Base-by-base conservation (phyloP, 2,797 vertebrate species). In the Bradypus variegatus region DNA sequence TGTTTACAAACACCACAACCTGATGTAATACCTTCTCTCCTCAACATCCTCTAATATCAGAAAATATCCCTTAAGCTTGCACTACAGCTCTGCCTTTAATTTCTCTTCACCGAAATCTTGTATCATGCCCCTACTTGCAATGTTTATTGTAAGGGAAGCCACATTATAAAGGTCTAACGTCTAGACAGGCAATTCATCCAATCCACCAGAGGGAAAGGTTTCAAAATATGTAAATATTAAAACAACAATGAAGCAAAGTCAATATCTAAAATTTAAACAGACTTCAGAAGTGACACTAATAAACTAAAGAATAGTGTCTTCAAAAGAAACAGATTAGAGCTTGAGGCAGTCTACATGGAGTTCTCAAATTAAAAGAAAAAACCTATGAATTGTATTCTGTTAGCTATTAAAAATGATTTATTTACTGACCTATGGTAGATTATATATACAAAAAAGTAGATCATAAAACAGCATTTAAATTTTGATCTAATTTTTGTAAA, bases 181-280 rank as follows among this genome's bases (percentile, higher is more conserved):
- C 95, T 91, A 94, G 73, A 69, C 87, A 89, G 89, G 91, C 84
- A 95, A 91, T 78, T 93, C 65, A 89, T 75, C 67, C 83, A 90
- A 86, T 81, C 72, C 69, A 92, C 4, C 87, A 94, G 91, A 95
- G 83, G 86, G 83, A 84, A 95, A 95, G 75, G 86, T 77, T 84
- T 93, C 80, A 94, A 65, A 95, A 96, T 78, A 88, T 82, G 90
- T 90, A 95, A 95, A 89, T 91, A 95, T n/a, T 95, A 70, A 95
- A 93, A 95, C 85, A 95, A 93, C 72, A 94, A 86, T 16, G 73
- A 94, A 95, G 78, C 62, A 94, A 93, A 92, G 86, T 76, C 85
- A 92, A 77, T 81, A 86, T 83, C 29, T 75, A 95, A 93, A 94
- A 94, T 93, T 94, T 94, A 93, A 93, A 94, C 1, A 90, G 79